Evolutionary conservation across 30 jellyfish, hydroid and myxozoan species (phyloP).

Genomic region (Turritopsis dohrnii): DNA sequence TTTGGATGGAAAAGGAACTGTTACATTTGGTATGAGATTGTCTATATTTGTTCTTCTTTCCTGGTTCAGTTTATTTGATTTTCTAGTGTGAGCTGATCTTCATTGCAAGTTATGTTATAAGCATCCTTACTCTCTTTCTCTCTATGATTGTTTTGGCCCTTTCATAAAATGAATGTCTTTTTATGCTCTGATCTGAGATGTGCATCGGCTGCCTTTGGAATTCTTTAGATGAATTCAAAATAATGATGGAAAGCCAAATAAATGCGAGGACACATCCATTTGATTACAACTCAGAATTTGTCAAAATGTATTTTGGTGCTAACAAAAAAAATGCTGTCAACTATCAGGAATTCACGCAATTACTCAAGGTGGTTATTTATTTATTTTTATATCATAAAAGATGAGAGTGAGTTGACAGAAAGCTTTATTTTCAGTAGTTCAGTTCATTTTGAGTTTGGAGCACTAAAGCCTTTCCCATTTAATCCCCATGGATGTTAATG

Average conservation of each 20-base stretch:
- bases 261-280: slow-evolving; percentile 52
- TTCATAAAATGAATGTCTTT: slow-evolving; percentile 1
- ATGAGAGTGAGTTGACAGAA: too few species aligned
- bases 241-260: slow-evolving; percentile 47
- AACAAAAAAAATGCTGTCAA: slow-evolving; percentile 43
- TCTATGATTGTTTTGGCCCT: background rate
- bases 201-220: background rate
- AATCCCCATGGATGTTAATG: too few species aligned
- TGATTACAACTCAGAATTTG: slow-evolving; percentile 50
- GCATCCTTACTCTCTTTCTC: too few species aligned
- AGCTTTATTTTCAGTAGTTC: too few species aligned
- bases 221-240: slow-evolving; percentile 62
- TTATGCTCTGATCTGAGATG: background rate
- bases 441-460: too few species aligned
- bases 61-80: too few species aligned
- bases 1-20: slow-evolving; percentile 85
- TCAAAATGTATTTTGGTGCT: slow-evolving; percentile 62
- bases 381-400: too few species aligned
- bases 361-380: slow-evolving; percentile 41
- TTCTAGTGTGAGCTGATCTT: too few species aligned
- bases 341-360: slow-evolving; percentile 76
- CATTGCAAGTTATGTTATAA: too few species aligned
- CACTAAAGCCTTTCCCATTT: too few species aligned
- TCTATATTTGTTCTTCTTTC: background rate
- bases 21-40: slow-evolving; percentile 63